Evolutionary conservation across 2,113 vertebrate species (phyloP), one percentile per base, ranked within the genome.

Genomic region (Lonchura striata): DNA sequence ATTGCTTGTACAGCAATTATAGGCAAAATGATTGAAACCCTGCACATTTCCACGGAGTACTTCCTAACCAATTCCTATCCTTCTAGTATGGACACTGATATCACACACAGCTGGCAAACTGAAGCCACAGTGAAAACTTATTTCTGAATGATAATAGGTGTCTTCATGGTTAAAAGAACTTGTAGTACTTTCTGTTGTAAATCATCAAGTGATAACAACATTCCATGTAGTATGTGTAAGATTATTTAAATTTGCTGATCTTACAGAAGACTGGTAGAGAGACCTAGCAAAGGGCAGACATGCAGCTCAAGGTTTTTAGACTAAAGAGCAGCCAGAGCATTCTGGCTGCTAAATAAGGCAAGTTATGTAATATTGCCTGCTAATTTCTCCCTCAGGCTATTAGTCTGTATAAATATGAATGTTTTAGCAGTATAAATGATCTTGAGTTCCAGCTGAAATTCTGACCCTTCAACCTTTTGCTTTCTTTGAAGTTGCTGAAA

Each of bases 401-500:
- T 83, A 74, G 27, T 44, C 35, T 70, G 52, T 66, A 75, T 60
- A 91, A 94, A 68, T 93, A 80, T 0, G 8, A 95, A 28, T 2
- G 21, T 75, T 94, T 83, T 95, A 86, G 47, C 25, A 61, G 35
- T 71, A 61, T 61, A 87, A 94, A 76, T 80, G 54, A 70, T 72
- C 71, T 72, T 80, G 42, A 66, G 24, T 87, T 86, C 64, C 52
- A 83, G 18, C 10, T 88, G 68, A 84, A 96, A 84, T 78, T 76
- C 41, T 91, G 77, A 95, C 61, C 92, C 53, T 87, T 94, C 74
- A 92, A 82, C 60, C 80, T 90, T 81, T 90, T 88, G 15, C 31
- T 82, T 90, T 78, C 84, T 91, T 94, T 95, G 91, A 95, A 94
- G 83, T 88, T 57, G 14, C 21, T 74, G 64, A 35, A 85, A 88